These are phyloP conservation scores for Polymixis flavicincta DNA, from an alignment of 2,888 invertebrate species.

Conservation along the genomic window DNA sequence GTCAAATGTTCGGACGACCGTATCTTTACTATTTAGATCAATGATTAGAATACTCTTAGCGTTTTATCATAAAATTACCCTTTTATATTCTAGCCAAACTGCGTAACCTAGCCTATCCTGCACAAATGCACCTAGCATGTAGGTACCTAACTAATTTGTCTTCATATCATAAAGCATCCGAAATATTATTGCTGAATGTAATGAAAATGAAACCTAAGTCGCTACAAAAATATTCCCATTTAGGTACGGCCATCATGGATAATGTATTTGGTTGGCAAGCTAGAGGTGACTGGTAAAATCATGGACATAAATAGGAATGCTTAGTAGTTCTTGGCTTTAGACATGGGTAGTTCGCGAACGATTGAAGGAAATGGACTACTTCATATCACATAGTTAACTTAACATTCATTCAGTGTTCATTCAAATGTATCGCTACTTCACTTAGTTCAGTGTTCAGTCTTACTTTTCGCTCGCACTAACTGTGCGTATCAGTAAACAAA, in stretches of 20 bases:
- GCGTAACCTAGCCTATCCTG: not conserved
- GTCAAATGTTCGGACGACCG: too few species aligned
- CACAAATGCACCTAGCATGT: not conserved
- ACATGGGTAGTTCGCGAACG: too few species aligned
- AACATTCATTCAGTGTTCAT: too few species aligned
- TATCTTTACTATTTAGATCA: too few species aligned
- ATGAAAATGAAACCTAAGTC: constrained; percentile 13
- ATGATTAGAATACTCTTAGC: too few species aligned
- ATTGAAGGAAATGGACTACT: too few species aligned
- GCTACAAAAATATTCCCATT: constrained; percentile 15
- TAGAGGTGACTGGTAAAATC: not conserved
- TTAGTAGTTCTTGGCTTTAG: too few species aligned
- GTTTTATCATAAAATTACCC: not conserved
- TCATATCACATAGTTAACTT: too few species aligned
- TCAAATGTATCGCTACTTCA: too few species aligned
- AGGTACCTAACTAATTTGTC: constrained; percentile 2
- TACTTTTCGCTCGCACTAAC: too few species aligned
- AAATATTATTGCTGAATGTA: constrained; percentile 9
- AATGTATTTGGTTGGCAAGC: constrained; percentile 19
- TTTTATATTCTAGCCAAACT: not conserved
- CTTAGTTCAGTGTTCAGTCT: too few species aligned
- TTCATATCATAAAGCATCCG: not conserved
- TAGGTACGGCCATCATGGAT: constrained; percentile 12
- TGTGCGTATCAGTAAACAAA: too few species aligned
- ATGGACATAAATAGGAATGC: not conserved